Base-by-base conservation (phyloP, 2,888 invertebrate species). In the Microdon myrmicae region DNA sequence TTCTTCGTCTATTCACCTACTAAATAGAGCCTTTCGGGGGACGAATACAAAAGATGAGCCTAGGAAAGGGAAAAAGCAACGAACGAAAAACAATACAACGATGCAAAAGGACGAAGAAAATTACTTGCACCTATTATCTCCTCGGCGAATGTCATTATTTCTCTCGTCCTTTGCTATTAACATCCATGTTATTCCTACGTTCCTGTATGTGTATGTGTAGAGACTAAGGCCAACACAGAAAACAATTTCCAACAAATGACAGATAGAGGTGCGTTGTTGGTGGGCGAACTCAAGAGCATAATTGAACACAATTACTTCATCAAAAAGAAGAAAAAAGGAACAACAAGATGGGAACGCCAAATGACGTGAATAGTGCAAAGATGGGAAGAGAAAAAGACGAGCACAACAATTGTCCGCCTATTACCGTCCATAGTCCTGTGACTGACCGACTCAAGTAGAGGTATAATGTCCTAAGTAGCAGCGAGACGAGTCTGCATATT, bases 251-350 rank as follows among this genome's bases (percentile, higher is more conserved):
- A 20, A 26, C 26, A 39, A 49, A 39, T 32, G 39, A 19, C 32
- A 25, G 19, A 23, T 6, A 10, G 13, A 41, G 34, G 41, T 39
- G 39, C 32, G 32, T 28, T 26, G 41, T 34, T 31, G n/a, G n/a
- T n/a, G 34, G 26, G 14, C 47, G 26, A 16, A 14, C 34, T 39
- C 45, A 22, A 41, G 31, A 41, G 55, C 39, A 55, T 47, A 55
- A 55, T 55, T 55, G 47, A 34, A 17, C 39, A 19, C 22, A 55
- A 55, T 47, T 47, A 43, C 14, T 51, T 17, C 6, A 3, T 5
- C 1, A 9, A 29, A 37, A 17, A 43, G 25, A 10, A 16, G 19
- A n/a, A 32, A 32, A 32, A 7, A 34, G 19, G 5, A 8, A 17
- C 16, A 14, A 16, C 32, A 16, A 3, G 16, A 19, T 13, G 16